These are phyloP conservation scores for Carpatolechia fugitivella DNA, from an alignment of 2,888 invertebrate genomes.

Conservation along the genomic window DNA sequence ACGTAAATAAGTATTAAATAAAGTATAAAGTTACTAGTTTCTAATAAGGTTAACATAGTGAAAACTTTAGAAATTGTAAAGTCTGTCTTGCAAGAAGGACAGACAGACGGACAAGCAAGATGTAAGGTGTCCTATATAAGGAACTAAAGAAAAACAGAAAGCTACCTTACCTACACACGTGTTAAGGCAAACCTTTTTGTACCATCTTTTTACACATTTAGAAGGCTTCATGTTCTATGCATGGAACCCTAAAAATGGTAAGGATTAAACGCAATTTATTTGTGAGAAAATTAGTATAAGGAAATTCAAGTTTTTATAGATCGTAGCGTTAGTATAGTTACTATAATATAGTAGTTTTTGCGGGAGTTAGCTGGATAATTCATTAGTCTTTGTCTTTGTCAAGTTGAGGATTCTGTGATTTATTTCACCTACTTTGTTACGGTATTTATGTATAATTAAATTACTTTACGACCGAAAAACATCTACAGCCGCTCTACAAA, in stretches of 20 bases:
- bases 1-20: too few species aligned
- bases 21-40: too few species aligned
- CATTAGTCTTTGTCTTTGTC: neutral
- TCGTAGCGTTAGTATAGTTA: too few species aligned
- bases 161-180: neutral
- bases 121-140: neutral
- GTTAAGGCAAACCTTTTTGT: neutral
- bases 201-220: neutral
- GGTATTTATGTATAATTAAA: too few species aligned
- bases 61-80: neutral
- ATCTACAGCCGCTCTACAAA: too few species aligned
- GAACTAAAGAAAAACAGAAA: neutral
- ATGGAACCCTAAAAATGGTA: constrained; percentile 8
- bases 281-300: constrained; percentile 9
- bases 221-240: neutral
- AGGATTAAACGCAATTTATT: constrained; percentile 15
- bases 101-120: neutral
- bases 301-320: constrained; percentile 1
- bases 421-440: too few species aligned
- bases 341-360: neutral
- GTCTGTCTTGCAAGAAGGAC: neutral
- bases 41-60: too few species aligned
- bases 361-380: neutral
- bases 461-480: too few species aligned
- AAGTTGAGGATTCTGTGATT: neutral